Percentiles rank a stretch among this genome's conserved stretches.
phyloP scores from a whole-genome alignment of 1,140 invertebrate species.

The Leptopilina clavipes region DNA sequence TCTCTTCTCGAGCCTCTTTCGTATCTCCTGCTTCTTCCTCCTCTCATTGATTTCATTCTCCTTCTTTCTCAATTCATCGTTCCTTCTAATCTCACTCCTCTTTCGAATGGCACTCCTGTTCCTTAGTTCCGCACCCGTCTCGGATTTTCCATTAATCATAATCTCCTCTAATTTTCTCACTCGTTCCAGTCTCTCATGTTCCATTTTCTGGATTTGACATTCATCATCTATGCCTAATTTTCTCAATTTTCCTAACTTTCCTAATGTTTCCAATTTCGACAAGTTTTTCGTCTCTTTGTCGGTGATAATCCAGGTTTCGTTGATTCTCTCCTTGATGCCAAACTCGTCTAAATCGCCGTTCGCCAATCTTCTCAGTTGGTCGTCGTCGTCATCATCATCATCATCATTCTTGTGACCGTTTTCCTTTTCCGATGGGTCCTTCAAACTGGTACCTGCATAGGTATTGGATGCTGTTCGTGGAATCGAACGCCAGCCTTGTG shows the following conservation, averaged over 20 bases:
- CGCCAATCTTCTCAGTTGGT: slow-evolving; percentile 42
- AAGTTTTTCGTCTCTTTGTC: slow-evolving; percentile 42
- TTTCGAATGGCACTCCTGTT: slow-evolving; percentile 41
- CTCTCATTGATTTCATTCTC: slow-evolving; percentile 48
- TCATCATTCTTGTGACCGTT: slow-evolving; percentile 52
- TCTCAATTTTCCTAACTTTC: slow-evolving; percentile 41
- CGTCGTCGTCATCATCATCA: no score
- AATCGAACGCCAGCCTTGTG: slow-evolving; percentile 87
- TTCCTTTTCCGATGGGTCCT: slow-evolving; percentile 56
- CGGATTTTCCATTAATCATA: neutral
- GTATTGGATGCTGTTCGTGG: slow-evolving; percentile 82
- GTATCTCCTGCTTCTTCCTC: slow-evolving; percentile 8
- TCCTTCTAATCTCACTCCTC: slow-evolving; percentile 46
- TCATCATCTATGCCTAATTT: no score
- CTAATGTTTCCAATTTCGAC: slow-evolving; percentile 50
- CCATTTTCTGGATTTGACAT: no score
- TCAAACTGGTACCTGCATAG: slow-evolving; percentile 62
- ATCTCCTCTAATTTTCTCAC: slow-evolving; percentile 38
- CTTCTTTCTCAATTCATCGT: slow-evolving; percentile 51
- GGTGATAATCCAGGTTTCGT: slow-evolving; percentile 43
- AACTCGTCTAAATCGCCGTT: slow-evolving; percentile 45
- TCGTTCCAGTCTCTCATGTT: slow-evolving; percentile 35
- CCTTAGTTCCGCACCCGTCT: slow-evolving; percentile 48
- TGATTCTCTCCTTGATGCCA: slow-evolving; percentile 43
- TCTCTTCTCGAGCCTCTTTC: neutral